These are phyloP conservation scores for Merodon equestris DNA, from an alignment of 2,888 invertebrate species.

Conservation along the genomic window DNA sequence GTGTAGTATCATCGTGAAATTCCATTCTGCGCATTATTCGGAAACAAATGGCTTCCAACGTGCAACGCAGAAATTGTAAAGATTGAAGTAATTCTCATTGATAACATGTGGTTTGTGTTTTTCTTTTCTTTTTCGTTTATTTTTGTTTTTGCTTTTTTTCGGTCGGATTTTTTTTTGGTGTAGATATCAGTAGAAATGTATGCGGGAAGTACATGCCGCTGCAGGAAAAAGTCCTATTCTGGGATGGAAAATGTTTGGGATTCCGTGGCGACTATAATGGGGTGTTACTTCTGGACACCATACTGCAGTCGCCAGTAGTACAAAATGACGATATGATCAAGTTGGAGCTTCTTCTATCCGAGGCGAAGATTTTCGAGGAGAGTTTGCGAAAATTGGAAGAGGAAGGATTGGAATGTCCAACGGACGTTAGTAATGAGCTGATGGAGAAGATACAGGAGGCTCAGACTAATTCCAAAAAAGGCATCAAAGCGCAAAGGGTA, in stretches of 20 bases:
- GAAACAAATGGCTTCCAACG: conserved; percentile 52
- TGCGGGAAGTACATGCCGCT: conserved; percentile 87
- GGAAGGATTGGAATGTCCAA: conserved; percentile 87
- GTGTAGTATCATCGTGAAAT: conserved; percentile 38
- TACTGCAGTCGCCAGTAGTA: conserved; percentile 89
- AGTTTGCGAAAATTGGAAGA: conserved; percentile 87
- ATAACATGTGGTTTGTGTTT: conserved; percentile 71
- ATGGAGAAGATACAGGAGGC: conserved; percentile 86
- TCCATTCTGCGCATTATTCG: conserved; percentile 58
- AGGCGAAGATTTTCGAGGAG: conserved; percentile 91
- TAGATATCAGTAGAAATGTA: conserved; percentile 83
- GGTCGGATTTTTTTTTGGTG: no score
- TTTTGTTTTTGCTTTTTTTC: no score
- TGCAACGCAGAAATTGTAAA: conserved; percentile 32
- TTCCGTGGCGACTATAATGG: conserved; percentile 95
- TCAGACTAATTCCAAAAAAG: conserved; percentile 87
- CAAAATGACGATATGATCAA: conserved; percentile 89
- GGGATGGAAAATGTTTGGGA: conserved; percentile 89
- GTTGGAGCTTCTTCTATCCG: conserved; percentile 91
- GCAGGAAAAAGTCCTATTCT: conserved; percentile 90
- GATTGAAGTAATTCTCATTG: background rate
- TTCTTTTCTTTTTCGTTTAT: conserved; percentile 5
- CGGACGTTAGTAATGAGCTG: conserved; percentile 88
- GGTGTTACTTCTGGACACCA: conserved; percentile 91
- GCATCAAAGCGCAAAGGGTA: conserved; percentile 94